Conservation (phyloP, 2,888 invertebrate species). For the Apocheima hispidaria region DNA sequence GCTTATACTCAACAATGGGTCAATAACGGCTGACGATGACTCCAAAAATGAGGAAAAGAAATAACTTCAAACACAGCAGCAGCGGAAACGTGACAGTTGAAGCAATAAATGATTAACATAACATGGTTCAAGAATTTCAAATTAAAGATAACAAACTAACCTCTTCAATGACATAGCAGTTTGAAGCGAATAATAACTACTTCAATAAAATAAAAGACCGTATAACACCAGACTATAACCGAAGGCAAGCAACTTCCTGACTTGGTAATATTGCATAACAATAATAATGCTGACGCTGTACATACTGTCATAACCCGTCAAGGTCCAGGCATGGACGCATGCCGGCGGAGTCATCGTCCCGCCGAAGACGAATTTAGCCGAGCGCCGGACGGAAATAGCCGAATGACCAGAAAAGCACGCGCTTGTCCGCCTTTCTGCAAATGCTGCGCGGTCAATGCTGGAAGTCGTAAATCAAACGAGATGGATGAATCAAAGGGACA, state of each 20-base stretch:
- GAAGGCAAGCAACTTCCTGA: conserved; percentile 32
- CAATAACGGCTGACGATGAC: not conserved
- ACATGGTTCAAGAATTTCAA: not conserved
- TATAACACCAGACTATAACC: conserved; percentile 24
- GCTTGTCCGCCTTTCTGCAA: conserved; percentile 73
- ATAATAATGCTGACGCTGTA: conserved; percentile 59
- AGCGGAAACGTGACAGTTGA: no score
- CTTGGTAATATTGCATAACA: conserved; percentile 40
- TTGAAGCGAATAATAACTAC: conserved; percentile 6
- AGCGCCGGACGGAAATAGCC: conserved; percentile 79
- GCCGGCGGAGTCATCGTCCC: conserved; percentile 82
- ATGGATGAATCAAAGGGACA: conserved; percentile 24
- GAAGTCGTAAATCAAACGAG: conserved; percentile 35
- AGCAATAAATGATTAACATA: not conserved
- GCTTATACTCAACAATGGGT: no score
- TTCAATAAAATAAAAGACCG: conserved; percentile 3
- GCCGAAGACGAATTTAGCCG: conserved; percentile 77
- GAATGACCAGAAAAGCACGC: conserved; percentile 73
- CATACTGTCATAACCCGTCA: conserved; percentile 62
- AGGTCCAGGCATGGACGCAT: conserved; percentile 72
- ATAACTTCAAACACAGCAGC: no score
- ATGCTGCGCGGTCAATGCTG: conserved; percentile 67
- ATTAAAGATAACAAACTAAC: not conserved
- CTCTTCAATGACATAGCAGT: conserved; percentile 10
- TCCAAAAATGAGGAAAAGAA: not conserved